Conservation (phyloP, 92 coral and sea anemone genomes). For the Zoanthus sansibaricus region DNA sequence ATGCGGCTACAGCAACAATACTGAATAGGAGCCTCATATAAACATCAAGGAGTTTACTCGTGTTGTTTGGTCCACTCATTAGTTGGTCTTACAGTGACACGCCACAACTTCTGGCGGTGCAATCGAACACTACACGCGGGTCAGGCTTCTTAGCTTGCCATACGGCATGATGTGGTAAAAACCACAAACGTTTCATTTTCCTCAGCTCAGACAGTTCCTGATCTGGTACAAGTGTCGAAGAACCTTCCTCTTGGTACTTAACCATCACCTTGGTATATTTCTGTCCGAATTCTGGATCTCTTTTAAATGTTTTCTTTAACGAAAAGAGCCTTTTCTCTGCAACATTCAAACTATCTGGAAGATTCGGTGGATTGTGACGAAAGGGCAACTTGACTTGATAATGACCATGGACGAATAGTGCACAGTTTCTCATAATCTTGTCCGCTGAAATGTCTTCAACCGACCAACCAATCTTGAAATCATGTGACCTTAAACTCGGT, state of each 20-base stretch:
- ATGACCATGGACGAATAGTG: slow-evolving; percentile 6
- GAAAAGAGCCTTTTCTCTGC: slow-evolving; percentile 30
- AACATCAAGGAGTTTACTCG: slow-evolving; percentile 38
- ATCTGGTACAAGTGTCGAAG: slow-evolving; percentile 13
- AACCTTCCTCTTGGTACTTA: slow-evolving; percentile 46
- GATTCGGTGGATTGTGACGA: slow-evolving; percentile 35
- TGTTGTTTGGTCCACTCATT: slow-evolving; percentile 32
- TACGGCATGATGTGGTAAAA: slow-evolving; percentile 26
- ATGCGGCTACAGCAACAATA: slow-evolving; percentile 30
- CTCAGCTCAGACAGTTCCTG: slow-evolving; percentile 32
- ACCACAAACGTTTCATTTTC: slow-evolving; percentile 10
- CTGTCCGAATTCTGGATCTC: slow-evolving; percentile 38
- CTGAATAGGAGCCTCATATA: slow-evolving; percentile 29
- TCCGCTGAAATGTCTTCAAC: slow-evolving; percentile 30
- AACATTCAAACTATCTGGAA: slow-evolving; percentile 14
- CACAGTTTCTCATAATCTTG: slow-evolving; percentile 19
- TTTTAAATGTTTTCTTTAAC: slow-evolving; percentile 18
- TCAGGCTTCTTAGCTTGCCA: slow-evolving; percentile 20
- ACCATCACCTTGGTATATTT: slow-evolving; percentile 7
- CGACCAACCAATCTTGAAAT: slow-evolving; percentile 7
- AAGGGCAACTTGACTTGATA: slow-evolving; percentile 12
- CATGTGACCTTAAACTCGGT: slow-evolving; percentile 32
- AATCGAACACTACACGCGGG: slow-evolving; percentile 38
- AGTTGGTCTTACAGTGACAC: slow-evolving; percentile 26
- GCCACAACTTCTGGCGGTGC: slow-evolving; percentile 29